Conservation (phyloP, 2,113 vertebrate genomes). For the Rhea pennata region DNA sequence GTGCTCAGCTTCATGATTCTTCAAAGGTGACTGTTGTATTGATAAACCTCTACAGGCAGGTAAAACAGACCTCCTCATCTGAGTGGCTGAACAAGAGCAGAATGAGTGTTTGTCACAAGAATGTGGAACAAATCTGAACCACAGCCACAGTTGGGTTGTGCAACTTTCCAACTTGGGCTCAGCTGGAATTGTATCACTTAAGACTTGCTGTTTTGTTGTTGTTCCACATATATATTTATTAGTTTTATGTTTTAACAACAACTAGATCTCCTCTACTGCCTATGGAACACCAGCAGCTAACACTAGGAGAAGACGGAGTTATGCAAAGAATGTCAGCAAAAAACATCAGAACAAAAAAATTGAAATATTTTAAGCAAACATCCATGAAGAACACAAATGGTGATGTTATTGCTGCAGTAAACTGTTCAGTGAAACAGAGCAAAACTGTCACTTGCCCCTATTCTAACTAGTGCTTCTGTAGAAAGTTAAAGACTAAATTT, state of each 20-base stretch:
- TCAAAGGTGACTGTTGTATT: not conserved
- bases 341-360: not conserved
- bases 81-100: not conserved
- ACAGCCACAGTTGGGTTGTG: not conserved
- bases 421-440: not conserved
- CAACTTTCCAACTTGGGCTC: fast-evolving
- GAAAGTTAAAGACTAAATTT: not conserved
- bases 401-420: not conserved
- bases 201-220: not conserved
- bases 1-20: not conserved
- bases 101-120: not conserved
- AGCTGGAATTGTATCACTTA: fast-evolving
- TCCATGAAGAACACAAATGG: not conserved
- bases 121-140: not conserved
- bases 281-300: not conserved
- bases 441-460: not conserved
- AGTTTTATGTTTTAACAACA: not conserved
- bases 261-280: not conserved
- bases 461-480: not conserved
- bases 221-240: not conserved
- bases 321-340: not conserved
- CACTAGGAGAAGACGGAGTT: not conserved
- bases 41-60: not conserved
- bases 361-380: not conserved
- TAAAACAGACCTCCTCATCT: not conserved